Conservation (phyloP, 1,140 invertebrate species). For the Apocrypta bakeri region DNA sequence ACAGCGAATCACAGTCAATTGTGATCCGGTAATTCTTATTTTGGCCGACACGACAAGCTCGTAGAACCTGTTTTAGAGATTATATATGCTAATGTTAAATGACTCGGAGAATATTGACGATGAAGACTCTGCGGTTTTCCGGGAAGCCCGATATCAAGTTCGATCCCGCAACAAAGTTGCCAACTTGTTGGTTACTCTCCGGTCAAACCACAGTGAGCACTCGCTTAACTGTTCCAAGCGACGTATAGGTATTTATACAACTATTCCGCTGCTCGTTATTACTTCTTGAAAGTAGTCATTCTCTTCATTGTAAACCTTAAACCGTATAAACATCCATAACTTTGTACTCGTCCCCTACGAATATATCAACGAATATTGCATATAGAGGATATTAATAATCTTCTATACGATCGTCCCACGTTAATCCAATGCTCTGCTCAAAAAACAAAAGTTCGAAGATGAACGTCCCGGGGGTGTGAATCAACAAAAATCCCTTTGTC, state of each 20-base stretch:
- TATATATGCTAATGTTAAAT: conserved; percentile 6
- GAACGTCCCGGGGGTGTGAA: not conserved
- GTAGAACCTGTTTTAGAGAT: no score
- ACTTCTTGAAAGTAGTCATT: not conserved
- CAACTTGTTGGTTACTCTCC: conserved; percentile 18
- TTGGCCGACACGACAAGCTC: no score
- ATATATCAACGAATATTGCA: not conserved
- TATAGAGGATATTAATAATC: no score
- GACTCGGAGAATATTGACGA: not conserved
- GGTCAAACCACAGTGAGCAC: conserved; percentile 7
- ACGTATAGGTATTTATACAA: no score
- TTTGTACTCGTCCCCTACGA: not conserved
- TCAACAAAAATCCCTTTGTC: not conserved
- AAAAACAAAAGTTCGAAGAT: no score
- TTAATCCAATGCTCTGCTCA: no score
- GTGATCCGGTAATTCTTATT: no score
- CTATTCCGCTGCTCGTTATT: not conserved
- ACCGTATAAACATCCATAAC: not conserved
- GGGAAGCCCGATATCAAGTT: conserved; percentile 28
- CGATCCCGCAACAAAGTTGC: conserved; percentile 35
- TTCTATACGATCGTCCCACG: no score
- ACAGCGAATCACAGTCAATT: no score
- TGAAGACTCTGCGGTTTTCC: conserved; percentile 30
- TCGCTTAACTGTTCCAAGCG: conserved; percentile 14
- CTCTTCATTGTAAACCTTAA: not conserved